phyloP scores from a whole-genome alignment of 2,113 vertebrate genomes.

The Prietella phreatophila region DNA sequence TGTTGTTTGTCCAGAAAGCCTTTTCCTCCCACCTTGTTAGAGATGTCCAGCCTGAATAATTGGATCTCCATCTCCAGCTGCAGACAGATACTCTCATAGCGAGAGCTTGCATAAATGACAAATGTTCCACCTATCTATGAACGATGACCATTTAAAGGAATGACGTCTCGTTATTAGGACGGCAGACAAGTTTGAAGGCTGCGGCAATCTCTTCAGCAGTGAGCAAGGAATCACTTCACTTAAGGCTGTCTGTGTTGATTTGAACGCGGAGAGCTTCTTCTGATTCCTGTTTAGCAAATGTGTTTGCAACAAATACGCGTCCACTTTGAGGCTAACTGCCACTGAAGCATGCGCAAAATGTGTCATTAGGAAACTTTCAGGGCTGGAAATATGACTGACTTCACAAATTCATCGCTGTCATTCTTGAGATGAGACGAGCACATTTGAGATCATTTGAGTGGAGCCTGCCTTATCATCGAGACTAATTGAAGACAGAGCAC shows the following conservation, averaged over 20 bases:
- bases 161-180: constrained; percentile 75
- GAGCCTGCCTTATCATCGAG: constrained; percentile 25
- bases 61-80: constrained; percentile 75
- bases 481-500: constrained; percentile 47
- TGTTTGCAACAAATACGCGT: constrained; percentile 43
- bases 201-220: constrained; percentile 64
- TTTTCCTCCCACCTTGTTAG: constrained; percentile 80
- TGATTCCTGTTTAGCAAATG: constrained; percentile 30
- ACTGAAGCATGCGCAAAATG: constrained; percentile 33
- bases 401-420: constrained; percentile 15
- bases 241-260: constrained; percentile 48
- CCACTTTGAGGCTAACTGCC: constrained; percentile 48
- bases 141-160: constrained; percentile 72
- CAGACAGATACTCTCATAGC: constrained; percentile 70
- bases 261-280: constrained; percentile 35
- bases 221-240: constrained; percentile 46
- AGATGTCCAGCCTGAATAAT: constrained; percentile 78
- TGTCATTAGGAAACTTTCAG: constrained; percentile 40
- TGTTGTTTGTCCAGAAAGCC: constrained; percentile 78
- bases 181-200: constrained; percentile 69
- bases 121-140: constrained; percentile 71
- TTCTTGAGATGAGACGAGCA: constrained; percentile 8
- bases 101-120: constrained; percentile 76
- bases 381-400: constrained; percentile 15
- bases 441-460: constrained; percentile 42